Conservation (phyloP, 2,113 vertebrate genomes). For the Ciconia stormi region DNA sequence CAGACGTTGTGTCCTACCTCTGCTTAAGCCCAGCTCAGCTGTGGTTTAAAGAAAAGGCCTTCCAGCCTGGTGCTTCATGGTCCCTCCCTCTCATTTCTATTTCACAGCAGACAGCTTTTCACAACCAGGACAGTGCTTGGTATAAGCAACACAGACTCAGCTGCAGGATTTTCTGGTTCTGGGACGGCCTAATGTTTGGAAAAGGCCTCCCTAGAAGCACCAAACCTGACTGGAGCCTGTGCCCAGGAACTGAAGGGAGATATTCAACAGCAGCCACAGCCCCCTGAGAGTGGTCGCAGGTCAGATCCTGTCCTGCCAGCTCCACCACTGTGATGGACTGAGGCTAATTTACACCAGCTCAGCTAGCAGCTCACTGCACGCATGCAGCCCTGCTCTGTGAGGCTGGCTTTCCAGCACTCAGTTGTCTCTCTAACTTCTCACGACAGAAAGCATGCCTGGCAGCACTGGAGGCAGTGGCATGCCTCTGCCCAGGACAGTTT, state of each 20-base stretch:
- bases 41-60: slow-evolving; percentile 12
- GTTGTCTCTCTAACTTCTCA: neutral
- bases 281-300: neutral
- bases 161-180: neutral
- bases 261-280: neutral
- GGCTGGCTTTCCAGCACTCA: neutral
- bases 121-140: neutral
- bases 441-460: neutral
- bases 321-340: neutral
- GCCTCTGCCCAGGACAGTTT: neutral
- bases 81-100: neutral
- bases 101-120: slow-evolving; percentile 12
- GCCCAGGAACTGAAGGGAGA: neutral
- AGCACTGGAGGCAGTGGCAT: neutral
- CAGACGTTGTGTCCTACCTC: neutral
- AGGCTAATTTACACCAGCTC: neutral
- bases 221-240: neutral
- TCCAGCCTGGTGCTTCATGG: neutral
- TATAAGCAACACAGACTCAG: neutral
- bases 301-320: neutral
- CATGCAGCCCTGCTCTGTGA: neutral
- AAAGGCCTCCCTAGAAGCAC: neutral
- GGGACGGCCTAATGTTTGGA: neutral
- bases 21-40: slow-evolving; percentile 3
- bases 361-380: neutral